Base-by-base conservation (phyloP, 2,113 vertebrate genomes). In the Alethe castanea region DNA sequence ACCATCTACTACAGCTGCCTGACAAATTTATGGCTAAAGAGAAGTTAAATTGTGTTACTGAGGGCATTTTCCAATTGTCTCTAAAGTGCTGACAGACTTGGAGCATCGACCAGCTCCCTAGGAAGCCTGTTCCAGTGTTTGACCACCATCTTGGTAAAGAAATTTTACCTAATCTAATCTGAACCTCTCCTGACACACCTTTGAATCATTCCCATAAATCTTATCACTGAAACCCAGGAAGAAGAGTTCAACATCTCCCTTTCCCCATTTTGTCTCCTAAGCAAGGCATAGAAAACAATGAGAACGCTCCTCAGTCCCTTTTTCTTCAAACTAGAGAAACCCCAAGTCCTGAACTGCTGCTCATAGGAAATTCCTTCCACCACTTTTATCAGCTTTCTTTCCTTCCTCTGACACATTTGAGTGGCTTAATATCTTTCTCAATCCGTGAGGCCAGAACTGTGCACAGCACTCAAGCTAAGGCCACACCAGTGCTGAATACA, bases 51-150 rank as follows among this genome's bases (percentile, higher is more conserved):
- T 24, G 16, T 19, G 1, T 70, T 12, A 9, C 20, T 42, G 26
- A 78, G 7, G 35, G 3, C 10, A 25, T 64, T 67, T 53, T 69
- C 10, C 20, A 59, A 25, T 59, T 29, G 24, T 16, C 6, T 60
- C 4, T 66, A 40, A 67, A 90, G 44, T 15, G 25, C 6, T 36
- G 54, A 19, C 11, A 66, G 22, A 11, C 7, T 26, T 65, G 40
- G 33, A 35, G 4, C 28, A 65, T 50, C 0, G 0, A 36, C 10
- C 4, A 40, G 5, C 6, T 54, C 47, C 47, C 31, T 36, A 36
- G 57, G 19, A 84, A 81, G 23, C 3, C 50, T 52, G 24, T 72
- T 78, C 4, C 59, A 57, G 20, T 48, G 40, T 67, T 64, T 88
- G 36, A 44, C 28, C 15, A 59, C 9, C 4, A 42, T 48, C 20